These are phyloP conservation scores for Anser brachyrhynchus DNA, from an alignment of 2,113 vertebrate species.

Conservation along the genomic window DNA sequence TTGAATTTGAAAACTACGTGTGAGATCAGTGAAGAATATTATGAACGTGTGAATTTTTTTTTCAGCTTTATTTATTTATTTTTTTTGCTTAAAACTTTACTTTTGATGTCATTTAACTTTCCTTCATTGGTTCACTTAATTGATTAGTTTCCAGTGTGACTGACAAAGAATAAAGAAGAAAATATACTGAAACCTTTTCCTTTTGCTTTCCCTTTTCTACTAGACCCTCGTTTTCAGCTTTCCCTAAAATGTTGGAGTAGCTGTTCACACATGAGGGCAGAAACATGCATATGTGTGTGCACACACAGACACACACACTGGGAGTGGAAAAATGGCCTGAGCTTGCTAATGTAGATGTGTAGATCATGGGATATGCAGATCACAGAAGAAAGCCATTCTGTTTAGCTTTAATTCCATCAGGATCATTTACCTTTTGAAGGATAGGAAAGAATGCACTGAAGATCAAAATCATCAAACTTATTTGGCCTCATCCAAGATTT, in stretches of 20 bases:
- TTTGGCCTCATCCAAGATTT: conserved; percentile 79
- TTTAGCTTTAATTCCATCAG: conserved; percentile 68
- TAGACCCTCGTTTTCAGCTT: neutral
- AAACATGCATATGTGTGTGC: rapidly evolving
- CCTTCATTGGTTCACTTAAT: neutral
- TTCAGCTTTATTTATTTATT: neutral
- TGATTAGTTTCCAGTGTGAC: neutral
- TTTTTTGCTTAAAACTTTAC: neutral
- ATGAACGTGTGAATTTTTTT: neutral
- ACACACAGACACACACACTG: neutral
- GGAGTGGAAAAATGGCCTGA: neutral
- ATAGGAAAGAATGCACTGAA: conserved; percentile 73
- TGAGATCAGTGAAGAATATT: neutral
- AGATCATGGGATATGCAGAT: conserved; percentile 53
- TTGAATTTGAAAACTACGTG: neutral
- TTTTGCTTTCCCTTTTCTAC: neutral
- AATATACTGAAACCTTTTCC: rapidly evolving
- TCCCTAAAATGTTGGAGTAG: neutral
- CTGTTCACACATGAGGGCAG: neutral
- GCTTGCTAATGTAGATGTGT: neutral
- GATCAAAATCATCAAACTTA: conserved; percentile 72
- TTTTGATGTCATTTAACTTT: neutral
- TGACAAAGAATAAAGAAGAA: neutral
- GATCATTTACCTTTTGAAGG: conserved; percentile 74
- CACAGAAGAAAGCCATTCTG: conserved; percentile 64